A percentile compares a stretch with the other conserved stretches of the same genome.
phyloP scores from a whole-genome alignment of 2,888 invertebrate genomes.

The Nymphalis polychloros region DNA sequence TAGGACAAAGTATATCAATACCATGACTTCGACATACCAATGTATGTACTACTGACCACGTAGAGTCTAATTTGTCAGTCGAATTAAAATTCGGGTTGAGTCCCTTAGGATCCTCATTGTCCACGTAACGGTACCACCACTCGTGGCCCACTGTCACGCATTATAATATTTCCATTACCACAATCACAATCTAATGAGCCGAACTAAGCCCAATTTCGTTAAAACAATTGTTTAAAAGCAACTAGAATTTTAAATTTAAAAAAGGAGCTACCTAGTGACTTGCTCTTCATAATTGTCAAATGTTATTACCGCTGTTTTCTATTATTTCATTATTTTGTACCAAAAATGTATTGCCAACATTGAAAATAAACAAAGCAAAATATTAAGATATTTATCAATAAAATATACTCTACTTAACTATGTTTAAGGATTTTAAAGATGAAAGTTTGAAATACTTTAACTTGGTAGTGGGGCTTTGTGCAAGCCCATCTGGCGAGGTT shows the following conservation, averaged over 20 bases:
- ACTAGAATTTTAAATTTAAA: not conserved
- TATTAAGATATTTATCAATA: not conserved
- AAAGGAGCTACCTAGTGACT: too few species aligned
- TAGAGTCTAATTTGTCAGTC: constrained; percentile 58
- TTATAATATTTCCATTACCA: constrained; percentile 59
- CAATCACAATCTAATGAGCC: constrained; percentile 53
- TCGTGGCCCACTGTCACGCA: constrained; percentile 48
- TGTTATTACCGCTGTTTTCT: too few species aligned
- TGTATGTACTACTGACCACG: constrained; percentile 39
- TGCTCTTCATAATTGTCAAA: too few species aligned
- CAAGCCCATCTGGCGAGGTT: too few species aligned
- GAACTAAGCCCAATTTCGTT: constrained; percentile 49
- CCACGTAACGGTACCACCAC: constrained; percentile 54
- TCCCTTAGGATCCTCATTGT: constrained; percentile 64
- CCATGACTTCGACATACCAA: constrained; percentile 5
- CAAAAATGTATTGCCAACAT: too few species aligned
- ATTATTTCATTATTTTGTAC: too few species aligned
- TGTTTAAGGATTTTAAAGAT: too few species aligned
- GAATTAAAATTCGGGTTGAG: constrained; percentile 70
- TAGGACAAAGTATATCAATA: constrained; percentile 1
- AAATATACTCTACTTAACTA: not conserved
- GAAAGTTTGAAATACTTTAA: too few species aligned
- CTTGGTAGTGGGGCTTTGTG: too few species aligned
- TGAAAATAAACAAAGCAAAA: too few species aligned
- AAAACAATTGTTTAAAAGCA: constrained; percentile 7